Conservation (phyloP, 1,140 invertebrate genomes). For the Trachelipus rathkii region DNA sequence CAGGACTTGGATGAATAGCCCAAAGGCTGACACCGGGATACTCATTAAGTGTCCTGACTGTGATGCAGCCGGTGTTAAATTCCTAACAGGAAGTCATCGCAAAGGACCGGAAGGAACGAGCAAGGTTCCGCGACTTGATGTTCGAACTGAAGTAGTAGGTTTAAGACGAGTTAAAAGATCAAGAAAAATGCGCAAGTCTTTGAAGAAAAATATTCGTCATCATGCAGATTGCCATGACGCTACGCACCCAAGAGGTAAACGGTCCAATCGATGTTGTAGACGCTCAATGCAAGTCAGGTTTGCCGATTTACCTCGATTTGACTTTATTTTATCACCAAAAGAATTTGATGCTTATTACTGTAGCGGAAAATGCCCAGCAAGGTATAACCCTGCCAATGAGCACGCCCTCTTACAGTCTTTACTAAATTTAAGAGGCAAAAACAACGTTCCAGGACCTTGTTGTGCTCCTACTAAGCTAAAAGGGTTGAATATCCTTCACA, state of each 20-base stretch:
- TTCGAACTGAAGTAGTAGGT: constrained; percentile 19
- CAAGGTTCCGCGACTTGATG: constrained; percentile 20
- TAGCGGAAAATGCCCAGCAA: constrained; percentile 64
- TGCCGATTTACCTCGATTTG: constrained; percentile 63
- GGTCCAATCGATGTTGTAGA: constrained; percentile 60
- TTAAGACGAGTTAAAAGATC: constrained; percentile 25
- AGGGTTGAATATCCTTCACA: constrained; percentile 64
- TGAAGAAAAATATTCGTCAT: constrained; percentile 14
- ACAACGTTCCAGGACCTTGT: constrained; percentile 61
- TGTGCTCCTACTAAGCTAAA: constrained; percentile 66
- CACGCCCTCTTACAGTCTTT: constrained; percentile 64
- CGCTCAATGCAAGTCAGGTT: constrained; percentile 64
- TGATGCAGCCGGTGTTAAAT: constrained; percentile 29
- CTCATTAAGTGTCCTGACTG: constrained; percentile 55
- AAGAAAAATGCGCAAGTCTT: constrained; percentile 12
- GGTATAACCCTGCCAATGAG: constrained; percentile 64
- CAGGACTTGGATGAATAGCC: constrained; percentile 53
- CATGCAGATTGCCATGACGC: constrained; percentile 23
- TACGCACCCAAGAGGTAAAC: not conserved
- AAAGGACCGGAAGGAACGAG: constrained; percentile 1
- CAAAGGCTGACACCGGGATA: constrained; percentile 53
- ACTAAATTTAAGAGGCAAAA: constrained; percentile 45
- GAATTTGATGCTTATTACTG: constrained; percentile 69
- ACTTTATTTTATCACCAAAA: constrained; percentile 66
- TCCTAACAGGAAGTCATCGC: constrained; percentile 16